phyloP scores from a whole-genome alignment of 64 coral and sea anemone genomes.

The Porites australiensis region DNA sequence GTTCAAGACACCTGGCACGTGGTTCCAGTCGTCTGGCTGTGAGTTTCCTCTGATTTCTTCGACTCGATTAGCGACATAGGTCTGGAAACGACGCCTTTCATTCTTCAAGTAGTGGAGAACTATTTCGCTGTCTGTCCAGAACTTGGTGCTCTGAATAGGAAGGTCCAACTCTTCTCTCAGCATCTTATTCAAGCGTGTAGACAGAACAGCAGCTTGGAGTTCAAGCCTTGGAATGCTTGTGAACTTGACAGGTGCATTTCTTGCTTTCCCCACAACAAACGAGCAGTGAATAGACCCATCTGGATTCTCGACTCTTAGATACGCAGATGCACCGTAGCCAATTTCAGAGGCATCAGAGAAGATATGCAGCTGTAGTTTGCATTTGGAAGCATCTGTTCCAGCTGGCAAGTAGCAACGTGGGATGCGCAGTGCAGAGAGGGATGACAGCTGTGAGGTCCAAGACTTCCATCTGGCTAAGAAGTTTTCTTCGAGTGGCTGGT shows the following conservation, averaged over 20 bases:
- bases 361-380: slow-evolving; percentile 20
- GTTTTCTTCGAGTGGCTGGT: slow-evolving; percentile 40
- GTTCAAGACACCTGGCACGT: slow-evolving; percentile 46
- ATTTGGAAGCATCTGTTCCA: not conserved
- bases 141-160: slow-evolving; percentile 16
- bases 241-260: slow-evolving; percentile 36
- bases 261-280: slow-evolving; percentile 41
- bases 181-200: slow-evolving; percentile 52
- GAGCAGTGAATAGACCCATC: slow-evolving; percentile 23
- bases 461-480: slow-evolving; percentile 22
- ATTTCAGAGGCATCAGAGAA: slow-evolving; percentile 61
- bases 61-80: slow-evolving; percentile 57
- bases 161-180: slow-evolving; percentile 55
- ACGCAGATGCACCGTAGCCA: slow-evolving; percentile 3
- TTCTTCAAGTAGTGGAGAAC: slow-evolving; percentile 68
- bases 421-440: slow-evolving; percentile 8
- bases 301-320: not conserved
- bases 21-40: slow-evolving; percentile 39
- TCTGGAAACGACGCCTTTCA: slow-evolving; percentile 56
- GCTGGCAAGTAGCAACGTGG: slow-evolving; percentile 40
- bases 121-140: slow-evolving; percentile 67
- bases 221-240: slow-evolving; percentile 60
- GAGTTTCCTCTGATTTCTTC: slow-evolving; percentile 56
- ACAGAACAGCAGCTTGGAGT: slow-evolving; percentile 50
- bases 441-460: slow-evolving; percentile 16